These are phyloP conservation scores for Callopanchax toddi DNA, from an alignment of 2,113 vertebrate genomes.

Conservation along the genomic window DNA sequence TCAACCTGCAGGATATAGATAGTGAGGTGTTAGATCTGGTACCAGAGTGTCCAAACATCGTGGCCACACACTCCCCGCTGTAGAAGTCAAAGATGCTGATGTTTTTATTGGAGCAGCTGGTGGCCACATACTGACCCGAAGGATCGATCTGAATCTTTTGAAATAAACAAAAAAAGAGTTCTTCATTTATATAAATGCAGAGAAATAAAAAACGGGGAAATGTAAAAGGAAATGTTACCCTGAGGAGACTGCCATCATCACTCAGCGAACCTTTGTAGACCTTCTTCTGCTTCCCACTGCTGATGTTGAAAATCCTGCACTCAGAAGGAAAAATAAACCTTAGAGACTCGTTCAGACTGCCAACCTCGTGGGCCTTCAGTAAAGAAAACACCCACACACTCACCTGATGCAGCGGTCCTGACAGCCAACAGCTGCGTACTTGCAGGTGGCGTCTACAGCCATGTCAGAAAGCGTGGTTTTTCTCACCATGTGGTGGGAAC, in stretches of 20 bases:
- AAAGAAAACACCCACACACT: background rate
- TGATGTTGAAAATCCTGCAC: conserved; percentile 94
- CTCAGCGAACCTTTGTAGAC: conserved; percentile 93
- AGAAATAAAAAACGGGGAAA: background rate
- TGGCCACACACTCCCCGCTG: conserved; percentile 93
- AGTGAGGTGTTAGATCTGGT: conserved; percentile 19
- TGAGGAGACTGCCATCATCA: conserved; percentile 94
- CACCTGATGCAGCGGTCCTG: conserved; percentile 95
- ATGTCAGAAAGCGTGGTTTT: conserved; percentile 96
- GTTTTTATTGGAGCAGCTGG: conserved; percentile 96
- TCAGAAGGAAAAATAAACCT: background rate
- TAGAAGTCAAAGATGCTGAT: conserved; percentile 95
- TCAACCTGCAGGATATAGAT: background rate
- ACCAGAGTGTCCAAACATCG: conserved; percentile 97
- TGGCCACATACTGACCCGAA: conserved; percentile 94
- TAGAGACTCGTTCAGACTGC: background rate
- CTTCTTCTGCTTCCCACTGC: conserved; percentile 96
- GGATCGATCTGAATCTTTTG: conserved; percentile 93
- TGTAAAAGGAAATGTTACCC: conserved; percentile 72
- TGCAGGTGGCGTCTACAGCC: conserved; percentile 91
- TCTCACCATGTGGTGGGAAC: conserved; percentile 91
- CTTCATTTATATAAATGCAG: background rate
- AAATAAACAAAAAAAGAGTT: conserved; percentile 15
- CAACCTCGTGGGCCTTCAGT: background rate
- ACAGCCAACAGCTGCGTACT: conserved; percentile 92